Evolutionary conservation across 2,888 invertebrate species (phyloP), one percentile per base, ranked within the genome.

Genomic region (Unio delphinus): DNA sequence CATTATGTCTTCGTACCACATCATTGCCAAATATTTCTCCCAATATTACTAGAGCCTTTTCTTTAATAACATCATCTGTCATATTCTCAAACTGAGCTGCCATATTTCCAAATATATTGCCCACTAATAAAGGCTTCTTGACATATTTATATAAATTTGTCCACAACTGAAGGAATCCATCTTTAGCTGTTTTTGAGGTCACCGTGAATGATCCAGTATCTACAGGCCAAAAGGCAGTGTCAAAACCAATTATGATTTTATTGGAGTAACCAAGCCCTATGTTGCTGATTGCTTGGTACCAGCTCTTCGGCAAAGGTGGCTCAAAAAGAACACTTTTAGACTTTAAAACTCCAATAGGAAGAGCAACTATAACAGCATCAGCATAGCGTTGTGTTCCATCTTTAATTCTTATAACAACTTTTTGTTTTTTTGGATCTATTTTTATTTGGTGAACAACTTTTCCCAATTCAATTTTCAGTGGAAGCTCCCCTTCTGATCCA

Each of bases 111-210:
- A 72, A 70, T 18, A 86, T 69, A 34, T 74, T 75, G 4, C 83
- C 81, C 34, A 75, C 68, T 3, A 86, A 74, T 57, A 72, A 73
- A 1, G 83, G 83, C 17, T 70, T 72, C 6, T 76, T 80, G 55
- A 79, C 70, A 8, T 83, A 54, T 30, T 70, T 70, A 59, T 85
- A 79, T 1, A 82, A 55, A 67, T 85, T 86, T 55, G 79, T 67
- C 86, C 86, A 86, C 2, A 78, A 79, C 66, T 84, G 83, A n/a
- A 86, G 74, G 62, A 83, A 72, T 1, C 84, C 85, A 28, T 80
- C 78, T 5, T 65, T 58, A 6, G 75, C 76, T n/a, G 69, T 34
- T 23, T 74, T 64, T 5, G 81, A 78, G 15, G 79, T 82, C 65
- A 79, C 66, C 26, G 80, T 67, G 68, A 85, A 86, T 34, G 82